Evolutionary conservation across 2,797 vertebrate genomes (phyloP).

Genomic region (Phrynocephalus vlangalii): DNA sequence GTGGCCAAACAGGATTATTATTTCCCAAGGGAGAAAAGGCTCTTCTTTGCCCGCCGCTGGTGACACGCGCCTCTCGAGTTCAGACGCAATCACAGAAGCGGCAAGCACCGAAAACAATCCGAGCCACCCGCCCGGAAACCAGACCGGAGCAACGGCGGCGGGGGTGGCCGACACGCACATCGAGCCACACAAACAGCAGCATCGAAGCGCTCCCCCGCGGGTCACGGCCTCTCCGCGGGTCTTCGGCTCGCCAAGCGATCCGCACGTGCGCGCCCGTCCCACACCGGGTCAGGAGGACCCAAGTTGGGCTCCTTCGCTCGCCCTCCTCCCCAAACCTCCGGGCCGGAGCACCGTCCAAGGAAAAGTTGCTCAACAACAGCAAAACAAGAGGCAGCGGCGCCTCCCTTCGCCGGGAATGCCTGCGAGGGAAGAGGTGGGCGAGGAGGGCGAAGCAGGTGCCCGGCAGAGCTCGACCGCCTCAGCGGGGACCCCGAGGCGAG

Average conservation of each 20-base stretch:
- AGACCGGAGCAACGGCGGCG: not conserved
- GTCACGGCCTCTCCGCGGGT: not conserved
- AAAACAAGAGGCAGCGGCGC: not conserved
- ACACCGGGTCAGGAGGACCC: not conserved
- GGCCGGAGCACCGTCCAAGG: not conserved
- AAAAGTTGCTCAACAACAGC: conserved; percentile 27
- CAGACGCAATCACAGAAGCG: not conserved
- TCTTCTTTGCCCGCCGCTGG: not conserved
- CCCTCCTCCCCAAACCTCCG: not conserved
- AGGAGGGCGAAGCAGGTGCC: not conserved
- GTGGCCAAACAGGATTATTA: not conserved
- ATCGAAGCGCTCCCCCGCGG: not conserved
- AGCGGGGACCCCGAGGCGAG: no score
- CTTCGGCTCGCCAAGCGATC: not conserved
- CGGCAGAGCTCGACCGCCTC: not conserved
- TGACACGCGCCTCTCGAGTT: not conserved
- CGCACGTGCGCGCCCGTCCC: not conserved
- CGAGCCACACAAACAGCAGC: not conserved
- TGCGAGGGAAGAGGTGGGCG: not conserved
- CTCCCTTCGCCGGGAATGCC: not conserved
- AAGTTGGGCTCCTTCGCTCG: not conserved
- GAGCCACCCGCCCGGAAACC: not conserved
- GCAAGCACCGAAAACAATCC: not conserved
- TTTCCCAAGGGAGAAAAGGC: conserved; percentile 7
- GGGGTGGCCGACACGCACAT: not conserved